Conservation (phyloP, 2,797 vertebrate species). For the Gymnothorax reevesii region DNA sequence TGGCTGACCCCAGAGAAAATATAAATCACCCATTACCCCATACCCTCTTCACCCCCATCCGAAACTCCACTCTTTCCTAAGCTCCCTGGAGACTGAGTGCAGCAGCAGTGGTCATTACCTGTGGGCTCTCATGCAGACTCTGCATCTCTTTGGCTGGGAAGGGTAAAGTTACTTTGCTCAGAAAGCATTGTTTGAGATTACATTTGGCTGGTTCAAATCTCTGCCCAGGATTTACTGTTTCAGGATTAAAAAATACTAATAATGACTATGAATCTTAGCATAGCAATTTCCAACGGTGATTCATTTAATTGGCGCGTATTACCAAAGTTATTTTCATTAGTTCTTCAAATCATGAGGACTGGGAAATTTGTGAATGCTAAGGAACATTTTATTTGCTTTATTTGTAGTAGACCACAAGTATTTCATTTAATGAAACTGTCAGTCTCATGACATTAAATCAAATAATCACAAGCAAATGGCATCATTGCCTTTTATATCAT, state of each 20-base stretch:
- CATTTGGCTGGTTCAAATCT: not conserved
- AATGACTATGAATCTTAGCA: not conserved
- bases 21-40: not conserved
- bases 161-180: no score
- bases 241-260: not conserved
- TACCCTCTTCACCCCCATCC: not conserved
- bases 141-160: not conserved
- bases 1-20: not conserved
- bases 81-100: not conserved
- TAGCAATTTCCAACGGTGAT: not conserved
- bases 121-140: not conserved
- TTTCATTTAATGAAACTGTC: not conserved
- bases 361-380: not conserved
- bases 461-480: not conserved
- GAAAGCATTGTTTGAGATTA: not conserved
- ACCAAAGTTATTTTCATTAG: not conserved
- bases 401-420: not conserved
- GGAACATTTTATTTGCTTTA: not conserved
- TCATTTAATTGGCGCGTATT: not conserved
- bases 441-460: not conserved
- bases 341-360: not conserved
- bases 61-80: not conserved
- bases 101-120: not conserved
- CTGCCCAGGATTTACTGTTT: not conserved
- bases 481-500: not conserved